phyloP scores from a whole-genome alignment of 2,797 vertebrate genomes.

The Euthynnus affinis region DNA sequence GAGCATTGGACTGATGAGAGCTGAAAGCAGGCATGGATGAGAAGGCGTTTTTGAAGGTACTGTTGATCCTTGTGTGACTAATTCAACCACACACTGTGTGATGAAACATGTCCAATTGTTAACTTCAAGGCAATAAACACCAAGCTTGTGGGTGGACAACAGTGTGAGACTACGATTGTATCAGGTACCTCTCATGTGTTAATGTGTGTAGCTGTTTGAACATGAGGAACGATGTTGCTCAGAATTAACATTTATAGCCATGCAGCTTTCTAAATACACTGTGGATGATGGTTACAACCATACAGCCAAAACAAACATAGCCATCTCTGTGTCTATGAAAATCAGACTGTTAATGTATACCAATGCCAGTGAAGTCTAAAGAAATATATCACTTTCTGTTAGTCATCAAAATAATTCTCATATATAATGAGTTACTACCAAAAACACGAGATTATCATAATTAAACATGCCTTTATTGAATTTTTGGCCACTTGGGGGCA shows the following conservation, averaged over 20 bases:
- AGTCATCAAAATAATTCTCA: background rate
- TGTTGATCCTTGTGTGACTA: conserved; percentile 56
- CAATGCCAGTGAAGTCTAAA: too few species aligned
- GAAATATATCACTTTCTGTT: background rate
- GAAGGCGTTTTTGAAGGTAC: conserved; percentile 24
- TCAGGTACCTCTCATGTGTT: conserved; percentile 27
- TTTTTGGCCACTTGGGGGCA: too few species aligned
- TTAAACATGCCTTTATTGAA: too few species aligned
- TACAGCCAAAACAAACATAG: background rate
- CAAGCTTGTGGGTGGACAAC: conserved; percentile 62
- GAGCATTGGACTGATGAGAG: conserved; percentile 41
- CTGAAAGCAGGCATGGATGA: conserved; percentile 26
- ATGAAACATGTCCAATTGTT: conserved; percentile 67
- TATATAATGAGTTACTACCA: background rate
- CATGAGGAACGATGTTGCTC: background rate
- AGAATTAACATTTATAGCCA: background rate
- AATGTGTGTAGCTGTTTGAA: conserved; percentile 18
- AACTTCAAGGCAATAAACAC: conserved; percentile 56
- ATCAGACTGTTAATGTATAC: too few species aligned
- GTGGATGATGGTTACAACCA: background rate
- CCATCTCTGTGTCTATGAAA: background rate
- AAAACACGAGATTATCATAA: background rate
- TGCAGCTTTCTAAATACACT: background rate
- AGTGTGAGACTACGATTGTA: conserved; percentile 37
- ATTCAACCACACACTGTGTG: conserved; percentile 54